Percentiles rank a stretch among this genome's conserved stretches.
phyloP scores from a whole-genome alignment of 2,888 invertebrate genomes.

The Chorisops tibialis region DNA sequence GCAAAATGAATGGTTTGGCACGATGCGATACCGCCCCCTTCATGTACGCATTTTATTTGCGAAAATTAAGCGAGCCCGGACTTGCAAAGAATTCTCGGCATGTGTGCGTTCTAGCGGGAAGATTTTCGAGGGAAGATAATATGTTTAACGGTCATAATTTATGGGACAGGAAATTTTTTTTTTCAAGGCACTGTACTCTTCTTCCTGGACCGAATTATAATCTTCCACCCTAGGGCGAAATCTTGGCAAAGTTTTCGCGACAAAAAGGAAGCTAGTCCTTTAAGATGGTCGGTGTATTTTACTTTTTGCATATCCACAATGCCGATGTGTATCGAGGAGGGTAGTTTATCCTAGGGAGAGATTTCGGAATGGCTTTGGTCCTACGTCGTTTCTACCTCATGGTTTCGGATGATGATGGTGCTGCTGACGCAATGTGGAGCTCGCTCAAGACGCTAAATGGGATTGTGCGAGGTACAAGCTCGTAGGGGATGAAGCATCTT shows the following conservation, averaged over 20 bases:
- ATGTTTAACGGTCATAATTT: conserved; percentile 31
- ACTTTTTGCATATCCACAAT: too few species aligned
- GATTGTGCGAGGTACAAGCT: not conserved
- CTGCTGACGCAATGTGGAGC: too few species aligned
- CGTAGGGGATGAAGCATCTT: not conserved
- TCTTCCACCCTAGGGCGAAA: too few species aligned
- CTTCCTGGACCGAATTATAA: too few species aligned
- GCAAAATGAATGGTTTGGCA: too few species aligned
- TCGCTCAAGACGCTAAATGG: not conserved
- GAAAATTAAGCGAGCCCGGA: too few species aligned
- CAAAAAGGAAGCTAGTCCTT: too few species aligned
- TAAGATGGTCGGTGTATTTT: too few species aligned
- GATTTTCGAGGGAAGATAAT: conserved; percentile 27
- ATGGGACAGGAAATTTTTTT: conserved; percentile 20
- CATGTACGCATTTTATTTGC: conserved; percentile 23
- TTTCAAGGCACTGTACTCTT: too few species aligned
- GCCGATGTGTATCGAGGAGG: not conserved
- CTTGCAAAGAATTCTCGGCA: not conserved
- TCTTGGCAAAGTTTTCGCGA: too few species aligned
- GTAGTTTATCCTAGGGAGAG: not conserved
- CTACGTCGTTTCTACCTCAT: too few species aligned
- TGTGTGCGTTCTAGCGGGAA: not conserved
- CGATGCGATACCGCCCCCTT: conserved; percentile 11
- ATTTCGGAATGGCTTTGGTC: not conserved
- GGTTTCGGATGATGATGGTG: not conserved